phyloP scores from a whole-genome alignment of 2,888 invertebrate species.

The Orthosia cruda region DNA sequence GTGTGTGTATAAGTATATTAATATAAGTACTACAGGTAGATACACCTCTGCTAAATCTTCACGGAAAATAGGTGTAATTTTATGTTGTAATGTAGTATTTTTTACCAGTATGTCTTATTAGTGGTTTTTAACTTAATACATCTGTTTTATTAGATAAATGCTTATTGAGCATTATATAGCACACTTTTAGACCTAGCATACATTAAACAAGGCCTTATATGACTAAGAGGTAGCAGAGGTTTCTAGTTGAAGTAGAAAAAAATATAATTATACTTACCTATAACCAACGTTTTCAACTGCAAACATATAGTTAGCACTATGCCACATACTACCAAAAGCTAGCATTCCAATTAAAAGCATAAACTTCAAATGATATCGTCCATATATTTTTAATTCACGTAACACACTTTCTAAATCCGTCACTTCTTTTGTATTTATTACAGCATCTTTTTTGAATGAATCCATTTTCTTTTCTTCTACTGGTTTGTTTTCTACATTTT shows the following conservation, averaged over 20 bases:
- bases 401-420: slow-evolving; percentile 59
- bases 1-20: not conserved
- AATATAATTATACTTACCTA: slow-evolving; percentile 43
- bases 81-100: too few species aligned
- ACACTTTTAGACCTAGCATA: not conserved
- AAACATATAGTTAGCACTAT: slow-evolving; percentile 65
- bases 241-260: not conserved
- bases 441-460: not conserved
- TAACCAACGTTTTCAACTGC: slow-evolving; percentile 62
- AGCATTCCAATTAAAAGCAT: slow-evolving; percentile 56
- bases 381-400: slow-evolving; percentile 61
- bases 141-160: not conserved
- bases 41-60: not conserved
- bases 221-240: not conserved
- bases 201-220: not conserved
- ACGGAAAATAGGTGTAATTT: too few species aligned
- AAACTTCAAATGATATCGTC: slow-evolving; percentile 62
- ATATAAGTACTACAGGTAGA: too few species aligned
- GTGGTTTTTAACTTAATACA: too few species aligned
- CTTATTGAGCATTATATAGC: not conserved
- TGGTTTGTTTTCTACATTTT: not conserved
- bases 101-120: not conserved
- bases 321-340: slow-evolving; percentile 41
- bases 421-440: not conserved
- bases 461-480: slow-evolving; percentile 1